These are phyloP conservation scores for Microchirus variegatus DNA, from an alignment of 2,797 vertebrate species.

Conservation along the genomic window DNA sequence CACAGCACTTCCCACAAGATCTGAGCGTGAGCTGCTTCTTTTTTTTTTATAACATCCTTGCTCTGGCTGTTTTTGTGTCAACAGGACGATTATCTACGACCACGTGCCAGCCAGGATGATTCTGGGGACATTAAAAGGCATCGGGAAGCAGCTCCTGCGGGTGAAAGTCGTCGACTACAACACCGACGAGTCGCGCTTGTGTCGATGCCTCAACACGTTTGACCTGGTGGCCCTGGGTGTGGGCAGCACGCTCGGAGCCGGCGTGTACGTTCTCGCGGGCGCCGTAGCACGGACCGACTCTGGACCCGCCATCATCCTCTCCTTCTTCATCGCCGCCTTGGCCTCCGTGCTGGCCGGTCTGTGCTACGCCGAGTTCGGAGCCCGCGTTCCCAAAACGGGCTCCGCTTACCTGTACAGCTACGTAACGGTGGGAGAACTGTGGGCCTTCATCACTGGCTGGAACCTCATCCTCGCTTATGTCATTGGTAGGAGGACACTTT, in stretches of 20 bases:
- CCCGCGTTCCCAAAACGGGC: conserved; percentile 93
- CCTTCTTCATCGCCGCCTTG: conserved; percentile 92
- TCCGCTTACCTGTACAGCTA: conserved; percentile 98
- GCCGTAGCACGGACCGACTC: conserved; percentile 88
- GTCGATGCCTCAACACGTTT: conserved; percentile 91
- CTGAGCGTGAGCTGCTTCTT: too few relatives aligned
- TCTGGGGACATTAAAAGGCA: conserved; percentile 73
- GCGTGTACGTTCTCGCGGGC: conserved; percentile 94
- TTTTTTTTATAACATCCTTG: too few relatives aligned
- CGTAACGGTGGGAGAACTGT: conserved; percentile 93
- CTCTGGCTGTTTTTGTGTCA: too few relatives aligned
- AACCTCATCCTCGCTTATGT: conserved; percentile 97
- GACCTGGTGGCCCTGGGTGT: conserved; percentile 96
- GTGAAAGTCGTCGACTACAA: conserved; percentile 91
- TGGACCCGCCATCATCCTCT: conserved; percentile 92
- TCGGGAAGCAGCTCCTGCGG: conserved; percentile 89
- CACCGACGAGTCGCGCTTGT: conserved; percentile 85
- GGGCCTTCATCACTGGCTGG: conserved; percentile 97
- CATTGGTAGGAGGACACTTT: conserved; percentile 86
- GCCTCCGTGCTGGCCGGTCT: conserved; percentile 94
- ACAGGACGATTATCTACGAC: too few relatives aligned
- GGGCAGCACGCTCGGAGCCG: conserved; percentile 94
- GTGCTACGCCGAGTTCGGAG: conserved; percentile 96
- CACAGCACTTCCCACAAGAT: too few relatives aligned
- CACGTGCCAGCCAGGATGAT: conserved; percentile 73